Conservation (phyloP, 2,797 vertebrate genomes). For the Megalops cyprinoides region DNA sequence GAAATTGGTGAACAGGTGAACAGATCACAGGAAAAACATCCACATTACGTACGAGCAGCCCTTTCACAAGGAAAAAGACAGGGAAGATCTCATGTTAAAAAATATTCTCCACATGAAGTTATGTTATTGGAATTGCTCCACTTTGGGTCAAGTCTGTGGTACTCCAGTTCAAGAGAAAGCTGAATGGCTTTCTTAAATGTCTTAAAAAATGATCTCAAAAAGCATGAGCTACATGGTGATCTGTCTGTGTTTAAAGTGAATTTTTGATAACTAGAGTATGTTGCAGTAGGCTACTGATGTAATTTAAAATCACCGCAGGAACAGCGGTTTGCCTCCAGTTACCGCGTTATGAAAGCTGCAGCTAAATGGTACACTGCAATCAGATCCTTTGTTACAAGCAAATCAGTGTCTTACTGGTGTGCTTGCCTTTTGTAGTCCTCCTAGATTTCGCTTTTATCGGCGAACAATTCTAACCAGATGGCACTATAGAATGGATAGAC, state of each 20-base stretch:
- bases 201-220: background rate
- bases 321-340: background rate
- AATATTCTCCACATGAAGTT: constrained; percentile 4
- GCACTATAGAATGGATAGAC: background rate
- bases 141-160: background rate
- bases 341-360: background rate
- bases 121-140: background rate
- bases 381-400: background rate
- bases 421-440: background rate
- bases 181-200: background rate
- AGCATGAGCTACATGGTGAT: background rate
- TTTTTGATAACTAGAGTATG: background rate
- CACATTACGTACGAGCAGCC: no score
- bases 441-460: background rate
- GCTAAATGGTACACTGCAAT: constrained; percentile 2
- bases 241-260: background rate
- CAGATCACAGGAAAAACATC: no score
- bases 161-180: background rate
- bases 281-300: background rate
- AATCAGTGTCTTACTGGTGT: background rate
- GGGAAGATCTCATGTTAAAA: background rate
- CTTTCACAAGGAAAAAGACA: background rate
- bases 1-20: no score
- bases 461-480: constrained; percentile 17
- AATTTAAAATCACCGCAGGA: constrained; percentile 19